Evolutionary conservation across 2,888 invertebrate genomes (phyloP), one percentile per base, ranked within the genome.

Genomic region (Micoletzkya japonica): DNA sequence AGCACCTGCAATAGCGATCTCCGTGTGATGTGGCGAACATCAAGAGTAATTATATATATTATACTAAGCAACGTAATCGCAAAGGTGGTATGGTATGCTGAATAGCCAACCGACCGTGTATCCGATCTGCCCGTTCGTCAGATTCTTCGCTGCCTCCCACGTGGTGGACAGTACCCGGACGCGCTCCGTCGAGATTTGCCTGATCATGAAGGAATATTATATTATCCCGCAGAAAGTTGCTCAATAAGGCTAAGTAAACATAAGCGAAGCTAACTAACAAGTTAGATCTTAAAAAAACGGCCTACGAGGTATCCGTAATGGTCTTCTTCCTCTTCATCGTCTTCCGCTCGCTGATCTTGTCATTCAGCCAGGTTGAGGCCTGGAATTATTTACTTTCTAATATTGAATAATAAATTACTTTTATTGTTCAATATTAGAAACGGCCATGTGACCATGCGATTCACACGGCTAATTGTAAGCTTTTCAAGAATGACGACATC

Each of bases 281-380:
- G 20, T 7, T 20, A n/a, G 14, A 49, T 10, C 10, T 6, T 1
- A 52, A 36, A 30, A 17, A 10, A 70, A n/a, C n/a, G n/a, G n/a
- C 73, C 58, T 17, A 76, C 76, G 63, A 70, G 34, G 77, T 72
- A 66, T 81, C 79, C 61, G 81, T 79, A 39, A 81, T 73, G 3
- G 81, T 81, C 73, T 79, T 79, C 73, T 82, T 81, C 44, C 82
- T 69, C 66, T 79, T 82, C 61, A 81, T 76, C 30, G 81, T 81
- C 61, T 76, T 79, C 54, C 81, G 64, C 56, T 79, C 77, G 10
- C 72, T 74, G 30, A 80, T 73, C 61, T 77, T 75, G 14, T 73
- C 66, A 49, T 77, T 77, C 49, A 82, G 58, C 81, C 82, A 82
- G 6, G 72, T 71, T 6, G 80, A 74, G 10, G 76, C 80, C 72